Base-by-base conservation (phyloP, 2,888 invertebrate genomes). In the Lycaena phlaeas region DNA sequence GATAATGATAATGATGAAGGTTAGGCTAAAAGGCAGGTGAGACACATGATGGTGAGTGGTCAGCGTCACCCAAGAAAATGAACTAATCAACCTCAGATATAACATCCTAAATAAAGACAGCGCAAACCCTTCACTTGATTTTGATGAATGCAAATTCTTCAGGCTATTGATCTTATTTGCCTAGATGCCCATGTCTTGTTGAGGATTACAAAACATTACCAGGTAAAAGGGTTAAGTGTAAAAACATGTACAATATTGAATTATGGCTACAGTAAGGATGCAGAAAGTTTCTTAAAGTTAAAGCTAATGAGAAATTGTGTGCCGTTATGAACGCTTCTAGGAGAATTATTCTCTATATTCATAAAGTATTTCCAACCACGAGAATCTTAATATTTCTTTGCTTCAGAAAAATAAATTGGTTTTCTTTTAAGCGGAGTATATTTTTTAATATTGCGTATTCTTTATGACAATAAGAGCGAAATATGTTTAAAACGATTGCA, bases 281-380 rank as follows among this genome's bases (percentile, higher is more conserved):
- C 30, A 22, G n/a, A 25, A 22, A 58, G 59, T 62, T 64, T 50
- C 53, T 53, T 55, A 59, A 55, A 61, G 57, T 63, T 63, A 46
- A 49, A 57, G 55, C 60, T 73, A 78, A 78, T 75, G 77, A 77
- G 74, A 70, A 77, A 72, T 70, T 73, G 68, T 71, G 67, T 60
- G 63, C 56, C 37, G 40, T 36, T 45, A 42, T 45, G 41, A 45
- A 29, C 41, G 40, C 43, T 46, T 42, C 39, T 43, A 41, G 46
- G 18, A 41, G 43, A 38, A 43, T 40, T 34, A 37, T 37, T 38
- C 30, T 36, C 22, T 36, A 22, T 34, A 34, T 34, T 22, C 18
- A 36, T 36, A 18, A 22, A 22, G 25, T 31, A 18, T 30, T 26
- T 30, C 25, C 26, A 39, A 39, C 38, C 39, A 25, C 29, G 30